Evolutionary conservation across 1,140 invertebrate species (phyloP).

Genomic region (Drosophila sturtevanti): DNA sequence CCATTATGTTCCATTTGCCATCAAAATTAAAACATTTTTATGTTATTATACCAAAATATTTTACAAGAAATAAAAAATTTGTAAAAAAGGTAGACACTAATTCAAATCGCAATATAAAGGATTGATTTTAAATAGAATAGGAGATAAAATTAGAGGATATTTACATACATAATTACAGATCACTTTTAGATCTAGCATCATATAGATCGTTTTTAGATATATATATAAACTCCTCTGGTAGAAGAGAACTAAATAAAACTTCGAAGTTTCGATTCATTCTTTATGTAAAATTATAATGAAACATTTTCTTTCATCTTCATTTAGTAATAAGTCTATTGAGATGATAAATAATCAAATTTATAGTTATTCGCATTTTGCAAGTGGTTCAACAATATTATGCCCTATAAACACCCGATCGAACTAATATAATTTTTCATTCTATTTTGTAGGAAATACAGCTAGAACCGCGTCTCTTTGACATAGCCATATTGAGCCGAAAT

Average conservation of each 20-base stretch:
- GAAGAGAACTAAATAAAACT: not conserved
- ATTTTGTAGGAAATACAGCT: conserved; percentile 74
- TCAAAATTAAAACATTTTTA: no score
- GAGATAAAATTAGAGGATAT: no score
- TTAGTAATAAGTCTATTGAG: no score
- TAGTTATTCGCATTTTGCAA: conserved; percentile 48
- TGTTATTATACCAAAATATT: no score
- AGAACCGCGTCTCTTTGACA: conserved; percentile 77
- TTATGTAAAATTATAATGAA: not conserved
- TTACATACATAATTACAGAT: no score
- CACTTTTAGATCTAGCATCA: no score
- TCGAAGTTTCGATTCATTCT: not conserved
- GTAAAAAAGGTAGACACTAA: no score
- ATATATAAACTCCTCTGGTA: not conserved
- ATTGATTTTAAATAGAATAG: no score
- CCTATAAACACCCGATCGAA: not conserved
- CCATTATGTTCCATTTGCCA: no score
- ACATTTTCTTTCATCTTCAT: not conserved
- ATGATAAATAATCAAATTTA: conserved; percentile 18
- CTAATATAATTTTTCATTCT: conserved; percentile 36
- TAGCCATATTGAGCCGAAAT: conserved; percentile 78
- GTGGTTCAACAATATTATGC: conserved; percentile 37
- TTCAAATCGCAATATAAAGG: no score
- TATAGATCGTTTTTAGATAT: no score
- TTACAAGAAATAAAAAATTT: no score